A percentile compares a stretch with the other conserved stretches of the same genome.
Conservation (phyloP, 2,113 vertebrate species). For the Epinephelus lanceolatus region DNA sequence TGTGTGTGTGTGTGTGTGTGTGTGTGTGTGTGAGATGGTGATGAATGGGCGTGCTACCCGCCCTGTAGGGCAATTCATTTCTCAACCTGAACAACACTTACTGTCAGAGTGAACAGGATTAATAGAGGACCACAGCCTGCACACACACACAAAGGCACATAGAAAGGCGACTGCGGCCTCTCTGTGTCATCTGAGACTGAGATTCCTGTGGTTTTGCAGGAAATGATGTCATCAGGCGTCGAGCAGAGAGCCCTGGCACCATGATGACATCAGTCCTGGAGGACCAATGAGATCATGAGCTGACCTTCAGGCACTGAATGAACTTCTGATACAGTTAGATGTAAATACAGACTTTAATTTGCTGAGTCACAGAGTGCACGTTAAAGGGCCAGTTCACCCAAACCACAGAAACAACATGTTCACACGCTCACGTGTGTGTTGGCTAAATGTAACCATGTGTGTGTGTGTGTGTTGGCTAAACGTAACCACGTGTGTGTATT, state of each 20-base stretch:
- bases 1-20: constrained; percentile 22
- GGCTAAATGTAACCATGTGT: no score
- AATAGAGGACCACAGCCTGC: constrained; percentile 47
- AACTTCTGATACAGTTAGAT: background rate
- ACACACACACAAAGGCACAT: background rate
- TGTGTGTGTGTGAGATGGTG: constrained; percentile 27
- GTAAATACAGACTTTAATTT: background rate
- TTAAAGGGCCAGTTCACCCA: background rate
- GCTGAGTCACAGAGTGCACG: background rate
- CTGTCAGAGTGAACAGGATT: constrained; percentile 67
- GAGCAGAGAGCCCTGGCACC: background rate
- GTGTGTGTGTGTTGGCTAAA: no score
- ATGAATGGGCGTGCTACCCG: constrained; percentile 57
- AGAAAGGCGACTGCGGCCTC: background rate
- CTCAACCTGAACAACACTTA: constrained; percentile 73
- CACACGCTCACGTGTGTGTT: no score
- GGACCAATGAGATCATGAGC: constrained; percentile 46
- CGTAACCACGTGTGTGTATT: no score
- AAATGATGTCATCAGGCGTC: constrained; percentile 43
- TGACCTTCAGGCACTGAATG: background rate
- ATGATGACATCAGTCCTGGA: constrained; percentile 40
- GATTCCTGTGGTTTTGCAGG: constrained; percentile 32
- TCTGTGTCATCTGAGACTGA: constrained; percentile 20
- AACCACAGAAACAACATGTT: background rate
- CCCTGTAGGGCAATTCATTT: constrained; percentile 73